Conservation (phyloP, 2,888 invertebrate genomes). For the Drosophila ezoana region DNA sequence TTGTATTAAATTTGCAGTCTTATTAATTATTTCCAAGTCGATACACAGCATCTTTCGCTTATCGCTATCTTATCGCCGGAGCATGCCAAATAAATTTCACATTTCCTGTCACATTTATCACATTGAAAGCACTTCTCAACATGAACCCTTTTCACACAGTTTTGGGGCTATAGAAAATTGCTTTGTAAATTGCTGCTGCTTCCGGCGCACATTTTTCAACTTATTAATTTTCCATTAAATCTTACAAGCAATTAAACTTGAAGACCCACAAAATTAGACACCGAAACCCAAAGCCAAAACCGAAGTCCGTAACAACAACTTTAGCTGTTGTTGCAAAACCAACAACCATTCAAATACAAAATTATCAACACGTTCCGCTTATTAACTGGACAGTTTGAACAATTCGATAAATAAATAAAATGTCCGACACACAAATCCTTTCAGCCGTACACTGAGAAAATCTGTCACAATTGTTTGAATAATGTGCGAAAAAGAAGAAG, state of each 20-base stretch:
- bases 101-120: conserved; percentile 52
- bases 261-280: conserved; percentile 32
- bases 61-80: conserved; percentile 19
- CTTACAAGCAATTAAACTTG: conserved; percentile 65
- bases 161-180: conserved; percentile 30
- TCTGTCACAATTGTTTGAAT: conserved; percentile 62
- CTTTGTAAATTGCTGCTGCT: conserved; percentile 49
- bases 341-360: conserved; percentile 30
- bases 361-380: conserved; percentile 77
- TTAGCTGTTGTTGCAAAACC: too few relatives aligned
- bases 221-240: conserved; percentile 72
- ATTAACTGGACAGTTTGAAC: conserved; percentile 59
- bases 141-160: conserved; percentile 36
- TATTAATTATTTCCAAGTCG: conserved; percentile 25
- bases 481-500: conserved; percentile 17
- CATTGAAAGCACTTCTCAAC: conserved; percentile 15
- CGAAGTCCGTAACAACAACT: conserved; percentile 17
- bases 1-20: neutral
- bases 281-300: conserved; percentile 21
- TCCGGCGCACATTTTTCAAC: conserved; percentile 65
- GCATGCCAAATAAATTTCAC: conserved; percentile 49
- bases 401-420: conserved; percentile 59
- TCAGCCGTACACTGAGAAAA: conserved; percentile 20
- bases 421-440: conserved; percentile 42
- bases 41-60: conserved; percentile 11